Evolutionary conservation across 2,113 vertebrate species (phyloP).

Genomic region (Neogobius melanostomus): DNA sequence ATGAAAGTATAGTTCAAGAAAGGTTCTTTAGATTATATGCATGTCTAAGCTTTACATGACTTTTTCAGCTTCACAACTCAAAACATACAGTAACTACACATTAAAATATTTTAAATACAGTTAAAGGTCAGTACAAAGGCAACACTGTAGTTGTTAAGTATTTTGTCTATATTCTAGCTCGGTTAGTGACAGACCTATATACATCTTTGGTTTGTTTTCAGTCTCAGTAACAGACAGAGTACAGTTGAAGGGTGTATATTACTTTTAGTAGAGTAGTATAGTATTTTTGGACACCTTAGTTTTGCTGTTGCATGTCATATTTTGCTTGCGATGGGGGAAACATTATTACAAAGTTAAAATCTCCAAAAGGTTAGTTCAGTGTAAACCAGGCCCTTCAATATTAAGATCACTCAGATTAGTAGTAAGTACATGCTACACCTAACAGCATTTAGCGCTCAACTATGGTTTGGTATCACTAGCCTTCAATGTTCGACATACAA

Average conservation of each 20-base stretch:
- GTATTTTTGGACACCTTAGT: too few relatives aligned
- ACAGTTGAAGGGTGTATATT: neutral
- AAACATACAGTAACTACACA: conserved; percentile 29
- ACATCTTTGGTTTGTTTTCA: conserved; percentile 1
- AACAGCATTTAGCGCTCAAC: neutral
- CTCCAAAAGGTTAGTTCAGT: too few relatives aligned
- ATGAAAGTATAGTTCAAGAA: conserved; percentile 21
- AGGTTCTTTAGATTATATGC: conserved; percentile 21
- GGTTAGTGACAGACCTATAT: neutral
- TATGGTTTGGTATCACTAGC: neutral
- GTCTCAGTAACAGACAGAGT: neutral
- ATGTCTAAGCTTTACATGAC: neutral
- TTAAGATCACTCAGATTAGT: neutral
- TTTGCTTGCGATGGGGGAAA: too few relatives aligned
- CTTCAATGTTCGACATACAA: neutral
- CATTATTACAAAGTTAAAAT: too few relatives aligned
- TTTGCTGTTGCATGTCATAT: too few relatives aligned
- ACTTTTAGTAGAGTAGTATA: too few relatives aligned
- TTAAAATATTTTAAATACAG: conserved; percentile 14
- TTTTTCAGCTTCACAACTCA: conserved; percentile 9
- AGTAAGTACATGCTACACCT: neutral
- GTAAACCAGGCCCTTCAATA: too few relatives aligned
- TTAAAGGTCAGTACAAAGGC: conserved; percentile 8
- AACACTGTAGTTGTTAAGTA: conserved; percentile 19
- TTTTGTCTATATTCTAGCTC: conserved; percentile 21